Evolutionary conservation across 2,797 vertebrate species (phyloP), one percentile per base, ranked within the genome.

Genomic region (Paguma larvata): DNA sequence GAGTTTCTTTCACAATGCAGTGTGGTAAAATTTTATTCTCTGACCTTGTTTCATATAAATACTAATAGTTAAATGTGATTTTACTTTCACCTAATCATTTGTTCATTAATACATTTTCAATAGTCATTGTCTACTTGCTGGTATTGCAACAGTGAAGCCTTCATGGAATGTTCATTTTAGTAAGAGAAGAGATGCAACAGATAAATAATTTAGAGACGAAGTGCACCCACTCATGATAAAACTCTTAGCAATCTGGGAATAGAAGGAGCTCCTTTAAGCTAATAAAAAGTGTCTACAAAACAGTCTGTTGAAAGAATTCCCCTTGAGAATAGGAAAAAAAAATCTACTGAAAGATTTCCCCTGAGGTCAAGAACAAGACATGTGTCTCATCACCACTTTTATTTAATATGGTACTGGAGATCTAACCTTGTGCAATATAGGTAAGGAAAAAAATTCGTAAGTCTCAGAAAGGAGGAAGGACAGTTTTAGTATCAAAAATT

Each of bases 21-120:
- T 23, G 84, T 19, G 30, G 78, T 79, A 51, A 94, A 62, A 85
- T 73, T 94, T 51, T 85, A 89, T 97, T 63, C 59, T 91, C 32
- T 23, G 79, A 75, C 32, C 34, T 91, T 91, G 21, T 21, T 79
- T 21, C 2, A 96, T 79, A 87, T 11, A 96, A 34, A 46, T 13
- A 82, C 0, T 15, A 91, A 44, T 48, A 62, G 34, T 3, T 23
- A 4, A 53, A 97, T 90, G n/a, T 56, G 3, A 91, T 79, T 98
- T 97, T 25, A 94, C 1, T 70, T 70, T 80, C 11, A n/a, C 2
- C 59, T 13, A 84, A 3, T 70, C 34, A 75, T 53, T 53, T 82
- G 12, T 91, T 93, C 51, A 77, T 82, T 30, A 63, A 32, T 80
- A 44, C 48, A 68, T 51, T 93, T 72, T 51, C 70, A 86, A 2